A percentile compares a stretch with the other conserved stretches of the same genome.
Conservation (phyloP, 2,113 vertebrate genomes). For the Malurus alboscapulatus region DNA sequence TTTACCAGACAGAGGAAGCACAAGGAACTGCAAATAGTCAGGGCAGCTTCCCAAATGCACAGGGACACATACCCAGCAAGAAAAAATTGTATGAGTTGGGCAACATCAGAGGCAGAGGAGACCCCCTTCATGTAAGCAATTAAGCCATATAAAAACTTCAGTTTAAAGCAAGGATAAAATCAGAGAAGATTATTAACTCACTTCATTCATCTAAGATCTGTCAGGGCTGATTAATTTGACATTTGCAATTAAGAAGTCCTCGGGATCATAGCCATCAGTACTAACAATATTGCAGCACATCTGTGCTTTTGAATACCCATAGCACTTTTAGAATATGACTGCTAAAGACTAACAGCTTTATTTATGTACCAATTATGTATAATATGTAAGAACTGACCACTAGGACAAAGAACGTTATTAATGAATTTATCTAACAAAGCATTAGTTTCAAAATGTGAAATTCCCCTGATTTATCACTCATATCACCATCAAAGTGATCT, state of each 20-base stretch:
- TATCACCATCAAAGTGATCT: background rate
- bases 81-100: background rate
- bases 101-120: background rate
- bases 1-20: background rate
- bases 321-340: background rate
- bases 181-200: background rate
- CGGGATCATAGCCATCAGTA: background rate
- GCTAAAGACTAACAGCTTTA: background rate
- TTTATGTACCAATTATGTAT: background rate
- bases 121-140: fast-evolving
- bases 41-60: background rate
- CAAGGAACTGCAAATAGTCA: background rate
- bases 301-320: background rate
- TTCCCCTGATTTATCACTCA: background rate
- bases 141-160: background rate
- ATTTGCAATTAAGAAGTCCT: background rate
- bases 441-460: background rate
- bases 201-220: background rate
- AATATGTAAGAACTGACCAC: background rate
- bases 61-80: background rate
- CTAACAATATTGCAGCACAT: background rate
- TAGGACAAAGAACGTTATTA: background rate
- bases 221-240: background rate
- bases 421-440: background rate
- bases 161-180: background rate